Conservation (phyloP, 2,797 vertebrate species). For the Mastacembelus armatus region DNA sequence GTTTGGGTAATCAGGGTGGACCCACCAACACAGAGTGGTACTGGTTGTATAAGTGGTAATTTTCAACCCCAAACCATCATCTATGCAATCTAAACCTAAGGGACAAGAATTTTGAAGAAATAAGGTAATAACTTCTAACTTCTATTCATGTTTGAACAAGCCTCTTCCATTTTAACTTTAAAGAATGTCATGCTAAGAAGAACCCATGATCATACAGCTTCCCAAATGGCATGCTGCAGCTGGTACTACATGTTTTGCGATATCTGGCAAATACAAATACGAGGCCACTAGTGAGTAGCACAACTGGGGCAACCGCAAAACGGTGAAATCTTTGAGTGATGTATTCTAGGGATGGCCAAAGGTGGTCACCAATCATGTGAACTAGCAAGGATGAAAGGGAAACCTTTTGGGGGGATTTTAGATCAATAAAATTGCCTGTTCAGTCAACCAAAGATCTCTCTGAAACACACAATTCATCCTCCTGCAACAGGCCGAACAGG, state of each 20-base stretch:
- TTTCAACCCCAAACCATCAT: background rate
- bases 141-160: background rate
- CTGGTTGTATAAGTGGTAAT: background rate
- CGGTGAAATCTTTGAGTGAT: background rate
- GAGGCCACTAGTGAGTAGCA: background rate
- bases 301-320: background rate
- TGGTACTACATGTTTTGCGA: background rate
- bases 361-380: background rate
- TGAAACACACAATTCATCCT: too few species aligned
- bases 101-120: background rate
- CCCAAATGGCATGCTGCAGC: background rate
- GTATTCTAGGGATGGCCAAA: background rate
- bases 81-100: background rate
- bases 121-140: background rate
- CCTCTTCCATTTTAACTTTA: background rate
- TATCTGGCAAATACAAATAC: background rate
- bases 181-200: background rate
- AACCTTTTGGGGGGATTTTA: too few species aligned
- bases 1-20: background rate
- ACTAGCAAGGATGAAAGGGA: background rate
- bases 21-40: background rate
- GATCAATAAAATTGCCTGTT: too few species aligned
- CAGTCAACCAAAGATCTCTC: background rate
- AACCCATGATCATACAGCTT: background rate
- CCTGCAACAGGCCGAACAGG: too few species aligned